A percentile compares a stretch with the other conserved stretches of the same genome.
phyloP scores from a whole-genome alignment of 2,113 vertebrate species.

The Leucosticte australis region DNA sequence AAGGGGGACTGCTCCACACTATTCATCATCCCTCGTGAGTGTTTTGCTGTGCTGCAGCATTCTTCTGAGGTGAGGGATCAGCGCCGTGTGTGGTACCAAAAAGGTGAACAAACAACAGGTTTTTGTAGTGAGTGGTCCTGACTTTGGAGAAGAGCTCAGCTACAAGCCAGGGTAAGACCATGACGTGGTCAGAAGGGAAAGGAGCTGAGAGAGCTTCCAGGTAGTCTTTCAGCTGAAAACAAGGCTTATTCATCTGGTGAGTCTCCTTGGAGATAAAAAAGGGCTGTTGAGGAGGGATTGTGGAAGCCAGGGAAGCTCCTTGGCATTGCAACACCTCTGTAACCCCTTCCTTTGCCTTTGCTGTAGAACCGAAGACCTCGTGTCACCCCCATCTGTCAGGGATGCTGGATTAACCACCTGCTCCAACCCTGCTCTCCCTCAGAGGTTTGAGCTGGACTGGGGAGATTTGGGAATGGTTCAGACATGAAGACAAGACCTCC shows the following conservation, averaged over 20 bases:
- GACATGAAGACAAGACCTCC: neutral
- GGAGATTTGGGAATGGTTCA: neutral
- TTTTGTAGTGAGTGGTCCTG: neutral
- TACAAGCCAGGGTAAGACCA: neutral
- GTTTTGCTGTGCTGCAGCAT: neutral
- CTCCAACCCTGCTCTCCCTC: neutral
- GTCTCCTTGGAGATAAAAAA: neutral
- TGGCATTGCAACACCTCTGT: neutral
- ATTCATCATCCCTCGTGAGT: neutral
- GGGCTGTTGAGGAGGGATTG: neutral
- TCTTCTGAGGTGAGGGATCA: neutral
- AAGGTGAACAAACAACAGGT: neutral
- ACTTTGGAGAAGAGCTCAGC: neutral
- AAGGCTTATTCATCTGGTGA: neutral
- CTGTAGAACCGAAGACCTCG: neutral
- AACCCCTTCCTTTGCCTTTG: neutral
- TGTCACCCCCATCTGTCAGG: neutral
- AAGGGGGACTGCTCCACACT: neutral
- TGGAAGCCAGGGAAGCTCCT: neutral
- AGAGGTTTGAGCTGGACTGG: neutral
- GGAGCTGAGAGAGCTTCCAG: neutral
- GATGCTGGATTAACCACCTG: neutral
- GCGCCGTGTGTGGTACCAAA: rapidly evolving
- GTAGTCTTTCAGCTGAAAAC: neutral
- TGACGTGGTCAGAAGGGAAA: neutral